phyloP scores from a whole-genome alignment of 2,888 invertebrate genomes.

The Oligia strigilis region DNA sequence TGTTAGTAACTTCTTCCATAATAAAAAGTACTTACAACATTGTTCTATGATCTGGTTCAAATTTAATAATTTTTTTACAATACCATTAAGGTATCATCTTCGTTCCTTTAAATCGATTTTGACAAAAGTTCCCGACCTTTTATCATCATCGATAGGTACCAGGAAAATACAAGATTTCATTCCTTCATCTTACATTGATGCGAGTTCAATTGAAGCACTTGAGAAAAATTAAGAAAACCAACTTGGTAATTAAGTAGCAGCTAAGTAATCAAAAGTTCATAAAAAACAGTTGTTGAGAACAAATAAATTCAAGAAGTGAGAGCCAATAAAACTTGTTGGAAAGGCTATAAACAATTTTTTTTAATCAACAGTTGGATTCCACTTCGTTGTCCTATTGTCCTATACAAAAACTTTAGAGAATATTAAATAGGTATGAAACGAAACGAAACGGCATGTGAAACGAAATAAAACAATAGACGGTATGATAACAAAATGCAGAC shows the following conservation, averaged over 20 bases:
- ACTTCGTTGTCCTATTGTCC: not conserved
- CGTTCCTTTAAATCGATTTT: slow-evolving; percentile 4
- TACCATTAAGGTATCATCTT: not conserved
- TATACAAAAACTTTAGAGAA: not conserved
- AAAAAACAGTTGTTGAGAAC: not conserved
- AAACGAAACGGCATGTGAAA: not conserved
- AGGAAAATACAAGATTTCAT: not conserved
- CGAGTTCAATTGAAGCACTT: not conserved
- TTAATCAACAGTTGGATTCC: not conserved
- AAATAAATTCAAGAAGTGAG: not conserved
- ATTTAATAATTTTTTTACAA: not conserved
- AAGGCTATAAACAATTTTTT: not conserved
- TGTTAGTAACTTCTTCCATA: slow-evolving; percentile 5
- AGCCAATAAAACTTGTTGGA: not conserved
- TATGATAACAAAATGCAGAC: slow-evolving; percentile 16
- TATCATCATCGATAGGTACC: not conserved
- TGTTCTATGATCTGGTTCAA: not conserved
- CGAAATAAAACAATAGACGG: not conserved
- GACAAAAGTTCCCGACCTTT: not conserved
- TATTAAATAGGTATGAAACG: not conserved
- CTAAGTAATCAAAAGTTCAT: not conserved
- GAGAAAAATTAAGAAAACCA: not conserved
- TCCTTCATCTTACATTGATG: not conserved
- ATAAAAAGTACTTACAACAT: slow-evolving; percentile 41
- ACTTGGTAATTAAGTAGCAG: not conserved